Percentiles rank a stretch among this genome's conserved stretches.
phyloP scores from a whole-genome alignment of 2,797 vertebrate genomes.

The Hephaestus fuliginosus region DNA sequence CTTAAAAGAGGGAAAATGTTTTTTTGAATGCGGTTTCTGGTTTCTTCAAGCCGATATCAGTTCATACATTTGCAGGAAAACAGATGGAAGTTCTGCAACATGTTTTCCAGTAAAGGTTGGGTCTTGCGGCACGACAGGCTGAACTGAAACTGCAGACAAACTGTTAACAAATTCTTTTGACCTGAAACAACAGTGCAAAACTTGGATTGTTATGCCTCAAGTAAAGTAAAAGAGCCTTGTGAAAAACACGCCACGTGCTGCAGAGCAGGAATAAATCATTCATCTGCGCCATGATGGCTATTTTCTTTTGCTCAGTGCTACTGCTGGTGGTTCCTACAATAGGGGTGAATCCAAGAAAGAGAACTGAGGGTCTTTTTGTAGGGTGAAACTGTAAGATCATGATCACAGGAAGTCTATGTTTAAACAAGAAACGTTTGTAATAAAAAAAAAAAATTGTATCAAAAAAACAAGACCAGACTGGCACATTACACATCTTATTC shows the following conservation, averaged over 20 bases:
- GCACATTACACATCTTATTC: constrained; percentile 51
- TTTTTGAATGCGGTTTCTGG: constrained; percentile 64
- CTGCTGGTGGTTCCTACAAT: constrained; percentile 7
- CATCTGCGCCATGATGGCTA: background rate
- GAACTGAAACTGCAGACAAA: constrained; percentile 25
- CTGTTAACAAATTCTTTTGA: constrained; percentile 20
- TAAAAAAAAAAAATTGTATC: constrained; percentile 10
- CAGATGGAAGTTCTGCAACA: constrained; percentile 18
- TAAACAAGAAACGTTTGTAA: constrained; percentile 38
- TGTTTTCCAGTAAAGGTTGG: constrained; percentile 49
- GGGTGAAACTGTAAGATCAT: background rate
- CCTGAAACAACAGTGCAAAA: constrained; percentile 9
- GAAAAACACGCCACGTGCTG: background rate
- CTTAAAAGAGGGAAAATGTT: constrained; percentile 26
- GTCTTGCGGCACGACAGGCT: constrained; percentile 22
- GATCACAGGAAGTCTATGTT: constrained; percentile 16
- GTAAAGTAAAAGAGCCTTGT: constrained; percentile 8
- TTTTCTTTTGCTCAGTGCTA: background rate
- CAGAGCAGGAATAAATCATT: background rate
- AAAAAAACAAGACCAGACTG: constrained; percentile 23
- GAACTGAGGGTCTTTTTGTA: constrained; percentile 16
- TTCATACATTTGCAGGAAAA: constrained; percentile 29
- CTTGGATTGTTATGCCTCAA: background rate
- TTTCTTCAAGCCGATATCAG: constrained; percentile 34
- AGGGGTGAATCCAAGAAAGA: constrained; percentile 1